Percentiles rank a stretch among this genome's conserved stretches.
These are phyloP conservation scores for Xyliphius kryptos DNA, from an alignment of 2,113 vertebrate genomes.

Conservation along the genomic window DNA sequence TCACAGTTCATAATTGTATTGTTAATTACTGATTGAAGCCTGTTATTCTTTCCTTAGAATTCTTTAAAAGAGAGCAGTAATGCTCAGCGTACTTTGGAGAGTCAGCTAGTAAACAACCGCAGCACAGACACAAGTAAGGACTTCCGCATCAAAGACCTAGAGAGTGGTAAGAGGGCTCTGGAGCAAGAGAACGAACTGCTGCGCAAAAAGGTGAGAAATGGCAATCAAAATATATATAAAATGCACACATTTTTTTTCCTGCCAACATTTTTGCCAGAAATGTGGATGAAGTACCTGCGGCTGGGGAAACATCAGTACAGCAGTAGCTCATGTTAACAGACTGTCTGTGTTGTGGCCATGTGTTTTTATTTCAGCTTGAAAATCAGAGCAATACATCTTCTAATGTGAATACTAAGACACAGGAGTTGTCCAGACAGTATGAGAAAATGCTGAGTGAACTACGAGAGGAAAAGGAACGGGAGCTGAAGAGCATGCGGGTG, in stretches of 20 bases:
- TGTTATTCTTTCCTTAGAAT: constrained; percentile 52
- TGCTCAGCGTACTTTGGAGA: constrained; percentile 72
- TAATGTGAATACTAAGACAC: constrained; percentile 71
- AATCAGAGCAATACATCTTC: constrained; percentile 59
- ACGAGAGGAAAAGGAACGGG: constrained; percentile 78
- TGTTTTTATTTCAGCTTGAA: constrained; percentile 48
- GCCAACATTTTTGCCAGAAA: too few relatives aligned
- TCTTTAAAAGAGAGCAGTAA: constrained; percentile 69
- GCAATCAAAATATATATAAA: too few relatives aligned
- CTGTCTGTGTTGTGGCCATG: neutral
- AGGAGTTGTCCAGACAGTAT: constrained; percentile 82
- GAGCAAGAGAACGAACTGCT: constrained; percentile 87
- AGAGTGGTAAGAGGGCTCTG: constrained; percentile 72
- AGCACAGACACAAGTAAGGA: constrained; percentile 68
- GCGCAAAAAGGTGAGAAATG: constrained; percentile 72
- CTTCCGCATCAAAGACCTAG: constrained; percentile 81
- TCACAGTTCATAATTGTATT: neutral
- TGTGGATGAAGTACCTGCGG: too few relatives aligned
- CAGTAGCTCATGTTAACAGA: too few relatives aligned
- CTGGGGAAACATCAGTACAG: too few relatives aligned
- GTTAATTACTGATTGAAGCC: neutral
- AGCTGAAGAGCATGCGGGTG: constrained; percentile 79
- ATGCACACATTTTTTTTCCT: too few relatives aligned
- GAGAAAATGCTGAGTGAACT: constrained; percentile 76
- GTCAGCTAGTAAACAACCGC: constrained; percentile 62